Evolutionary conservation across 2,888 invertebrate species (phyloP).

Genomic region (Ormyrus pomaceus): DNA sequence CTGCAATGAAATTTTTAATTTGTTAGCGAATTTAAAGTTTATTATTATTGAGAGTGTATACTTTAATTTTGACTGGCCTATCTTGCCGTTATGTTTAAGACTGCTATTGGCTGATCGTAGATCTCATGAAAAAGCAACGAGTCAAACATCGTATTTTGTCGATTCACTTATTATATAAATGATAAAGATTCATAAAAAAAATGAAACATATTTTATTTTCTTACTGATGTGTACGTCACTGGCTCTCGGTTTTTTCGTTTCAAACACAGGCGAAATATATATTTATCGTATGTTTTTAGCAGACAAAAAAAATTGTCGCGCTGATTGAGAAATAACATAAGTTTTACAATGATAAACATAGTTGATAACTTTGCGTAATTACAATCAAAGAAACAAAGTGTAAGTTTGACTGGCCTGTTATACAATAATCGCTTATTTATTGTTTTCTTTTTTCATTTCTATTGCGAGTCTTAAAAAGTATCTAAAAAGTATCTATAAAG

Average conservation of each 20-base stretch:
- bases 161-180: constrained; percentile 25
- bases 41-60: constrained; percentile 45
- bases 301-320: constrained; percentile 21
- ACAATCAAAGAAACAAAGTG: constrained; percentile 49
- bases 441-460: constrained; percentile 34
- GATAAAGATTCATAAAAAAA: constrained; percentile 7
- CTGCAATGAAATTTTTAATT: constrained; percentile 44
- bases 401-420: constrained; percentile 35
- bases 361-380: constrained; percentile 49
- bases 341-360: constrained; percentile 48
- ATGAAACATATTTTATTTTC: constrained; percentile 44
- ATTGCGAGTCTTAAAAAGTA: constrained; percentile 27
- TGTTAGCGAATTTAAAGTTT: constrained; percentile 54
- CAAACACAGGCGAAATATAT: constrained; percentile 14
- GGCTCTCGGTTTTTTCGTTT: constrained; percentile 30
- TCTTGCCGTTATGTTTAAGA: constrained; percentile 57
- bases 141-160: constrained; percentile 47
- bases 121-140: constrained; percentile 48
- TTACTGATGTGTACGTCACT: constrained; percentile 40
- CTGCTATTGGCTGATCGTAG: constrained; percentile 57
- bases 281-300: constrained; percentile 8
- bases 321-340: constrained; percentile 42
- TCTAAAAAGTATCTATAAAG: constrained; percentile 27
- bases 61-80: constrained; percentile 49
- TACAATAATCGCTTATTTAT: constrained; percentile 34